phyloP scores from a whole-genome alignment of 2,113 vertebrate species.

The Vulpes lagopus region DNA sequence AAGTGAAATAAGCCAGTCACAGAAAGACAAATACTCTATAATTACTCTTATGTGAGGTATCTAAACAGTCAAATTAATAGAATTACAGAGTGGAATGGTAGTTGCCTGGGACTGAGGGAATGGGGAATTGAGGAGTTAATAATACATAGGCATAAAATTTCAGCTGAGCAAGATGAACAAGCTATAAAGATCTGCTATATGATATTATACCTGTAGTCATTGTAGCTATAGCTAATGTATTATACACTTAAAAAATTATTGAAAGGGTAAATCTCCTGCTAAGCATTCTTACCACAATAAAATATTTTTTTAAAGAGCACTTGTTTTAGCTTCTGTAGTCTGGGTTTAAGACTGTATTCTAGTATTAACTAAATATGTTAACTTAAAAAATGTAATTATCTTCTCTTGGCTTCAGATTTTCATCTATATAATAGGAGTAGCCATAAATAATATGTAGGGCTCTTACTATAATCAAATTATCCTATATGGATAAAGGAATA shows the following conservation, averaged over 20 bases:
- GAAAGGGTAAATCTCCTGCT: too few relatives aligned
- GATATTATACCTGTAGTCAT: not conserved
- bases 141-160: not conserved
- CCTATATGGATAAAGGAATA: not conserved
- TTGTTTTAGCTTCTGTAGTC: not conserved
- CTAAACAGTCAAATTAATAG: not conserved
- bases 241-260: not conserved
- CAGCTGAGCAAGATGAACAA: not conserved
- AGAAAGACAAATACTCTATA: not conserved
- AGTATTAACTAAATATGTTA: fast-evolving
- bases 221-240: not conserved
- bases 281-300: not conserved
- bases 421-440: not conserved
- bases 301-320: not conserved
- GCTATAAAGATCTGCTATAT: not conserved
- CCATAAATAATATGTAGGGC: not conserved
- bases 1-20: not conserved
- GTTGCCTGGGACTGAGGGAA: not conserved
- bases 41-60: not conserved
- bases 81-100: not conserved
- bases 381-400: not conserved
- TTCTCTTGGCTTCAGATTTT: not conserved
- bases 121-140: not conserved
- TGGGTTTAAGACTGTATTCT: not conserved
- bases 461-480: slow-evolving; percentile 10